Evolutionary conservation across 1,140 invertebrate species (phyloP), one percentile per base, ranked within the genome.

Genomic region (Eciton burchellii): DNA sequence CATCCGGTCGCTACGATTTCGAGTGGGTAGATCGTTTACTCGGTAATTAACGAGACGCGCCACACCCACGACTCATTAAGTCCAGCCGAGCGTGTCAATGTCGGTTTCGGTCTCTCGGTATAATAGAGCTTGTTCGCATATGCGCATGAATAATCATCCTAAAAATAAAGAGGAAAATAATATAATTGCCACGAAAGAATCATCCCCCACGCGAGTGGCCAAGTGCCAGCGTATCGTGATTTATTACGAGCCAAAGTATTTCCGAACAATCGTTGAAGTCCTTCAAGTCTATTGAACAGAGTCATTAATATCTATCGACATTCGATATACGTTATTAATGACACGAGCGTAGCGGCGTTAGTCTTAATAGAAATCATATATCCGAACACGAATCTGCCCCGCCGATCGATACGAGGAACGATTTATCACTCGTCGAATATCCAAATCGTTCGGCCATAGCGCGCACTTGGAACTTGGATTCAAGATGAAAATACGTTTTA

Each of bases 61-160:
- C 73, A 83, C 81, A 70, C 73, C 73, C 85, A 83, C 74, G 49
- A 57, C 43, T 81, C 81, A 59, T 83, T 83, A 79, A 62, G 24
- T 16, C 19, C 29, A 54, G 26, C 68, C 54, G 49, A 56, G 11
- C n/a, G 45, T 77, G 54, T 56, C 60, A 74, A 81, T 77, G 54
- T 56, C 60, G 70, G 74, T 87, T 87, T 73, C 45, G 26, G 3
- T 24, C 19, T 11, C 4, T 19, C 60, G 43, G n/a, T n/a, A 14
- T 24, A 0, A 54, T 60, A 47, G 26, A 47, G 14, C 41, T 19
- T 59, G 19, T n/a, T 52, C n/a, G 12, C 14, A 16, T 24, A 52
- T 56, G 45, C 14, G 12, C 9, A 35, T 19, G 26, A 35, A 62
- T 12, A 19, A 62, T 74, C 62, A 16, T 35, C 5, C 0, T 19